Base-by-base conservation (phyloP, 2,797 vertebrate genomes). In the Silurus aristotelis region DNA sequence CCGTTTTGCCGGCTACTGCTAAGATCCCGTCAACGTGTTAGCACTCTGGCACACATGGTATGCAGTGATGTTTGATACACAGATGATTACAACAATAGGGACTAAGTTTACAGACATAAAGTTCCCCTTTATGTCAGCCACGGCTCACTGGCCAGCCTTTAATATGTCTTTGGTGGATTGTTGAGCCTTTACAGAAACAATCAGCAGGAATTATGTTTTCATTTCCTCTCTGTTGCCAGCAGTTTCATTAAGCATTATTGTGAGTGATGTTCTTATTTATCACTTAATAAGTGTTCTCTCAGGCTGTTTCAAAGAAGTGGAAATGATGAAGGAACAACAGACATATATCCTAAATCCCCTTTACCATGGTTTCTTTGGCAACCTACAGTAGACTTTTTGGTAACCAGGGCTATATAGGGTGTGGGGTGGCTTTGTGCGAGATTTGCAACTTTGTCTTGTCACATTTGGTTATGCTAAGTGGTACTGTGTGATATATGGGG, bases 371-470 rank as follows among this genome's bases (percentile, higher is more conserved):
- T 60, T 64, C 52, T 77, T 84, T 64, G 70, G 64, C 81, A 63
- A 77, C 70, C 73, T 83, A 77, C 83, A 86, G 66, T 61, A 43
- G 75, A 72, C 25, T 80, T 66, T 66, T 72, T n/a, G 43, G 67
- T 84, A 82, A 80, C 70, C 25, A 83, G 85, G 68, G 52, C 58
- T 88, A 72, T 76, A 20, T 38, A 84, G 81, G 78, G 80, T 15
- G 27, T 14, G n/a, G 80, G 66, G 81, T 64, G 81, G 78, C 70
- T 90, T 87, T 87, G 66, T 61, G 56, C 17, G 5, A 48, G 89
- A 92, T 92, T 94, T 88, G n/a, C 94, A 93, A 94, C 93, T 92
- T 94, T 92, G 88, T 89, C 89, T 90, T 92, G 93, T 95, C 94
- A 92, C 89, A 89, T 88, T 92, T 70, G 89, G 89, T 93, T 94